phyloP scores from a whole-genome alignment of 2,797 vertebrate species.

The Basileuterus tristriatus region DNA sequence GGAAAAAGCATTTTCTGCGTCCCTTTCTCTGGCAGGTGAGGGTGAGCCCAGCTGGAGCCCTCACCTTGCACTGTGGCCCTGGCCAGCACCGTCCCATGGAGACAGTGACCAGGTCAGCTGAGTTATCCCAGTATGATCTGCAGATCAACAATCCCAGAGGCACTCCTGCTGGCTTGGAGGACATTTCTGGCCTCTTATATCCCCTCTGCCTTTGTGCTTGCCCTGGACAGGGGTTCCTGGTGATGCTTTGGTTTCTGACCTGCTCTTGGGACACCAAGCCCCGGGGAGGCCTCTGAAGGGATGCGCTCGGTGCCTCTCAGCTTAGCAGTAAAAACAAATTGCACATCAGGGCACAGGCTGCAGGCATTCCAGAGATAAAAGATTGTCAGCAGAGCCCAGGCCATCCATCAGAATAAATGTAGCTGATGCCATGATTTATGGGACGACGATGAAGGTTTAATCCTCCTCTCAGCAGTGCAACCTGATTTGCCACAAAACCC shows the following conservation, averaged over 20 bases:
- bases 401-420: conserved; percentile 50
- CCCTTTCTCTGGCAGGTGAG: neutral
- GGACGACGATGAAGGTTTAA: conserved; percentile 59
- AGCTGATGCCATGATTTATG: conserved; percentile 61
- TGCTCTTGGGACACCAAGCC: neutral
- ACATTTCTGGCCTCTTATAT: neutral
- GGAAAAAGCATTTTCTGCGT: neutral
- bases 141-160: neutral
- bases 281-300: accelerated
- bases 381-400: conserved; percentile 5
- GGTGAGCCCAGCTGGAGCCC: neutral
- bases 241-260: neutral
- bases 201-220: neutral
- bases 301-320: accelerated
- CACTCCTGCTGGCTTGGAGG: neutral
- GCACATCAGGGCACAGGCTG: neutral
- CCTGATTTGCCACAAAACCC: conserved; percentile 53
- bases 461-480: conserved; percentile 47
- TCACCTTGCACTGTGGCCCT: accelerated
- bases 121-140: accelerated
- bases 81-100: neutral
- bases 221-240: neutral
- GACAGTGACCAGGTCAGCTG: accelerated
- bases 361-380: conserved; percentile 15
- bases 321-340: conserved; percentile 23